Evolutionary conservation across 2,797 vertebrate genomes (phyloP).

Genomic region (Loriculus beryllinus): DNA sequence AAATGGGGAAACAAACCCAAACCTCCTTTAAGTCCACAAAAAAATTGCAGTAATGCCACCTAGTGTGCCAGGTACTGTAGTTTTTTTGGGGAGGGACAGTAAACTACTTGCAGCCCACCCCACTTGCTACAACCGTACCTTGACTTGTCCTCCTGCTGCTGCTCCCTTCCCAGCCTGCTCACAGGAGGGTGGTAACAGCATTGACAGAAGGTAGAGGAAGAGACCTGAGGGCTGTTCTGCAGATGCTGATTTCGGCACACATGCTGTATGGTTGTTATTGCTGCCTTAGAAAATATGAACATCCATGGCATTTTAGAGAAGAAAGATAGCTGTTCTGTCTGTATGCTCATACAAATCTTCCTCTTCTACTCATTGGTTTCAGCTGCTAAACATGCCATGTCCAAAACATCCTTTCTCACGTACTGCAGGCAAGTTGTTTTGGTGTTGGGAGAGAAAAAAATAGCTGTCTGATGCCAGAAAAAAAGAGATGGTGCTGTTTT

Average conservation of each 20-base stretch:
- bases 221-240: conserved; percentile 28
- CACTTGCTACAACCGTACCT: neutral
- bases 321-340: neutral
- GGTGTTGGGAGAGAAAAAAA: neutral
- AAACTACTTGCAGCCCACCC: neutral
- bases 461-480: neutral
- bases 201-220: conserved; percentile 14
- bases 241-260: conserved; percentile 29
- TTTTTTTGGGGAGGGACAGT: neutral
- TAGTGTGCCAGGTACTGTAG: conserved; percentile 47
- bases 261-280: conserved; percentile 20
- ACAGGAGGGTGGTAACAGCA: neutral
- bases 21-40: neutral
- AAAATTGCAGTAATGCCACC: conserved; percentile 69
- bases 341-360: neutral
- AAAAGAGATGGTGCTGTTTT: neutral
- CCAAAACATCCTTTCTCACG: neutral
- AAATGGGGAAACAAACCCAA: neutral
- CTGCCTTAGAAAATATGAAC: neutral
- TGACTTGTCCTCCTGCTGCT: neutral
- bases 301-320: neutral
- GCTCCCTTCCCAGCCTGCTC: neutral
- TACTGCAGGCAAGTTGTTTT: neutral
- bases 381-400: neutral
- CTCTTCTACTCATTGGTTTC: neutral